Base-by-base conservation (phyloP, 2,113 vertebrate genomes). In the Cercopithecus mona region DNA sequence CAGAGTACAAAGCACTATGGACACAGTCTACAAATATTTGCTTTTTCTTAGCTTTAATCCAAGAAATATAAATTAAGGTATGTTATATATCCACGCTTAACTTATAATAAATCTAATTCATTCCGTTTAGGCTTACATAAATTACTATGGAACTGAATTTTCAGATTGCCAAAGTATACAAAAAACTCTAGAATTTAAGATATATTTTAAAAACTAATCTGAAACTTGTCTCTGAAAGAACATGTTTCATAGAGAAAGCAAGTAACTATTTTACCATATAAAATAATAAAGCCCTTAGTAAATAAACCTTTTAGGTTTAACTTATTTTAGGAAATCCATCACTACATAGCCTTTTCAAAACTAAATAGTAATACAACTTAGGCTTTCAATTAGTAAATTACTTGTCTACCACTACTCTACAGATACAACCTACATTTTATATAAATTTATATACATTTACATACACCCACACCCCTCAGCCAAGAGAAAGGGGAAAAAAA, bases 41-140 rank as follows among this genome's bases (percentile, higher is more conserved):
- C 86, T 92, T 94, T 76, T 85, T 85, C 89, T 92, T 73, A 89
- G 18, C 43, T 94, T 43, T 91, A 87, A 97, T n/a, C 3, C 78
- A 91, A 92, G 32, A 48, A 81, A 83, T 68, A 80, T 75, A 85
- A 90, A 95, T 20, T 27, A 95, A 81, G 23, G 32, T 88, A 95
- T 5, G 14, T 76, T 38, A 83, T 30, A 80, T 27, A 73, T 57
- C 32, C 8, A 92, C 32, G 79, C 45, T 93, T 81, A 40, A 79
- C 57, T 93, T 88, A 59, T 83, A 92, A 84, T 1, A 93, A 93
- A 89, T 85, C n/a, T 72, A 76, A 96, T 92, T 93, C 32, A 40
- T 12, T 95, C 59, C 55, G 43, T 52, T 88, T 81, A 76, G 23
- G 86, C 16, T 82, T 80, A 76, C 2, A 94, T 38, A 94, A 95